Conservation (phyloP, 2,888 invertebrate species). For the Microctonus hyperodae region DNA sequence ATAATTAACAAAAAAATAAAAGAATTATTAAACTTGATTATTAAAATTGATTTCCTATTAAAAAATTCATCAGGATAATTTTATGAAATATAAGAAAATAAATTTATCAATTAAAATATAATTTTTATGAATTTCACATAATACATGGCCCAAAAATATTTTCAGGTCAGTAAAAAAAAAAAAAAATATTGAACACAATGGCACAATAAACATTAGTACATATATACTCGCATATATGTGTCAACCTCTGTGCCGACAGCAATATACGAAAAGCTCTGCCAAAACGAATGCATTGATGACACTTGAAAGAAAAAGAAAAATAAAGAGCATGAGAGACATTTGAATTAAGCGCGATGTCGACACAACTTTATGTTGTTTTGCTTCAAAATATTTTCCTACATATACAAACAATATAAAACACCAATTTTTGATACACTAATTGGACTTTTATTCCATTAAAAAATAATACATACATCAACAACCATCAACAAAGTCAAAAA, state of each 20-base stretch:
- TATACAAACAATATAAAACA: background rate
- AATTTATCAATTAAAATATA: background rate
- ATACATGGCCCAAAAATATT: background rate
- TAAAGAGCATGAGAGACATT: background rate
- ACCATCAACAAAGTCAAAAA: background rate
- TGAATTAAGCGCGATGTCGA: background rate
- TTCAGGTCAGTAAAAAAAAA: background rate
- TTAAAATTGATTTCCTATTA: too few relatives aligned
- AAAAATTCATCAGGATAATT: too few relatives aligned
- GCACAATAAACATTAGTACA: background rate
- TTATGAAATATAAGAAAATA: too few relatives aligned
- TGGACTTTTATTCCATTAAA: background rate
- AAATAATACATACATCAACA: too few relatives aligned
- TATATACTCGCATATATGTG: background rate
- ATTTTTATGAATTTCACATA: background rate
- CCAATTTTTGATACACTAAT: background rate
- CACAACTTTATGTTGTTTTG: background rate
- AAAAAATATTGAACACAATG: background rate
- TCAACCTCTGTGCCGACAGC: background rate
- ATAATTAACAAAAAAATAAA: too few relatives aligned
- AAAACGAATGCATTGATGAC: background rate
- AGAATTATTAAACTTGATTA: too few relatives aligned
- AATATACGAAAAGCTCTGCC: background rate
- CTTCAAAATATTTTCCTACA: background rate
- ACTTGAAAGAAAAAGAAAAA: background rate